Evolutionary conservation across 2,888 invertebrate genomes (phyloP), one percentile per base, ranked within the genome.

Genomic region (Boloria selene): DNA sequence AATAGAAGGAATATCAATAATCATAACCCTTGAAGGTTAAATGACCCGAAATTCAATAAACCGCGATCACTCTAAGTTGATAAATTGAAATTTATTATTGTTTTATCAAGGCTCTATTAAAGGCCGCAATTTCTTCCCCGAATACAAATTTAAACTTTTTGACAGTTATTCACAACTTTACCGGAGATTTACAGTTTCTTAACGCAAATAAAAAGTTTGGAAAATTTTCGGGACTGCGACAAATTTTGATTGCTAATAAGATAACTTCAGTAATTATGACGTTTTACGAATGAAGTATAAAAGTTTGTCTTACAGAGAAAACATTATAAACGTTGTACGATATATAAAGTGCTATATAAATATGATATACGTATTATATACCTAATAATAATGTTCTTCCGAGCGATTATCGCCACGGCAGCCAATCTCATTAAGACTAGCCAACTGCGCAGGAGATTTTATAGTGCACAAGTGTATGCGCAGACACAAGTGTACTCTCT

Each of bases 1-100:
- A 38, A 10, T 38, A 38, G 7, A 38, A 38, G 31, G 10, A 38
- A 55, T 44, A 0, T 44, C 44, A 44, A 44, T 14, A 54, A 56
- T 56, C 6, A 47, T 31, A 13, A 13, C 45, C 2, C 5, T 58
- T 5, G 3, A 22, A 58, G 26, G 13, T 58, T 38, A 49, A 51
- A 42, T 18, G 7, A 51, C 10, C 42, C 51, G 42, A 60, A 60
- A 51, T 60, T 42, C 18, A 51, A 18, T n/a, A 60, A 51, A 18
- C 13, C n/a, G 18, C 42, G 42, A 51, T 42, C 50, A n/a, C 44
- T 22, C 16, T 60, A 18, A 55, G 42, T 61, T 51, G 22, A 61
- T 61, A 61, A 61, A 61, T 61, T 61, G 51, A 61, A 51, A 61
- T 61, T 61, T 61, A 51, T 61, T 51, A 61, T 61, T 61, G 60